phyloP scores from a whole-genome alignment of 2,888 invertebrate species.

The Chrysodeixis includens region DNA sequence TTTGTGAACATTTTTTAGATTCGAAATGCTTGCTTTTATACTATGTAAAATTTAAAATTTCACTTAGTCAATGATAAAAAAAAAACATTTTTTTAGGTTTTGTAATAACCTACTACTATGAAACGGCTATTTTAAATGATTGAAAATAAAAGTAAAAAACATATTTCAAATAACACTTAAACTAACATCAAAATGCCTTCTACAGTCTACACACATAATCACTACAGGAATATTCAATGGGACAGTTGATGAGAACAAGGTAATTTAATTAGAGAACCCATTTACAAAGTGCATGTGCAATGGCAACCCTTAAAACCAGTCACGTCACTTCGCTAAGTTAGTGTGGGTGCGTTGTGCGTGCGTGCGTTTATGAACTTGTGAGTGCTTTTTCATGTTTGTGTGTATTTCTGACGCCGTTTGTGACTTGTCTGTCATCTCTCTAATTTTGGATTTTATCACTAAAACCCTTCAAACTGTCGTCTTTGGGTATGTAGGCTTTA shows the following conservation, averaged over 20 bases:
- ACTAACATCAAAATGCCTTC: too few species aligned
- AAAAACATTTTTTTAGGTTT: too few species aligned
- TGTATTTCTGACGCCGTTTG: conserved; percentile 86
- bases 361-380: conserved; percentile 76
- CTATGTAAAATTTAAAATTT: too few species aligned
- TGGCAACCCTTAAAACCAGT: conserved; percentile 73
- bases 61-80: too few species aligned
- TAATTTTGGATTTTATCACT: conserved; percentile 87
- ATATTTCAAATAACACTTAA: too few species aligned
- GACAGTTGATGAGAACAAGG: not conserved
- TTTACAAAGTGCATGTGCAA: conserved; percentile 14
- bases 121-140: too few species aligned
- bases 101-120: too few species aligned
- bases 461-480: conserved; percentile 86
- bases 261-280: not conserved
- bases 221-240: too few species aligned
- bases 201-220: too few species aligned
- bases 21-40: too few species aligned
- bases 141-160: too few species aligned
- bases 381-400: conserved; percentile 84
- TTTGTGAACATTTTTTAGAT: too few species aligned
- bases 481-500: conserved; percentile 79
- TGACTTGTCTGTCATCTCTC: conserved; percentile 81
- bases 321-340: conserved; percentile 73
- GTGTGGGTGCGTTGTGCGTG: conserved; percentile 79